Conservation (phyloP, 2,113 vertebrate genomes). For the Pseudopipra pipra region DNA sequence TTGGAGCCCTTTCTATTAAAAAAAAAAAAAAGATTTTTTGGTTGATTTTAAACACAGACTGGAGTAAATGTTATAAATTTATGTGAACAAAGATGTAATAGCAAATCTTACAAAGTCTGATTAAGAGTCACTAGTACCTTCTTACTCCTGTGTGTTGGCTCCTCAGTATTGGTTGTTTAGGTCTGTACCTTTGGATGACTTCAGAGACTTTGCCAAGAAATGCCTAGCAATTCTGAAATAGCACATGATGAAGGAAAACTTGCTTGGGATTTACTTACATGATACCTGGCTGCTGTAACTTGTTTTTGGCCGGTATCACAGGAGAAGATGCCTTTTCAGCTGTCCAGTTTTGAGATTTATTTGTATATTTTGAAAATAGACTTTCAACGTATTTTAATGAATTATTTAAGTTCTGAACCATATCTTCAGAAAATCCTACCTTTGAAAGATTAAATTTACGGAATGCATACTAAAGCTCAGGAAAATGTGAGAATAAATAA, state of each 20-base stretch:
- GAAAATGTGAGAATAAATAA: neutral
- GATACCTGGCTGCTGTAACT: neutral
- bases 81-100: neutral
- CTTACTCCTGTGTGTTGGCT: neutral
- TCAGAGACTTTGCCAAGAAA: neutral
- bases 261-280: neutral
- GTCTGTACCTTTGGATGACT: neutral
- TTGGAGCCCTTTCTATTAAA: neutral
- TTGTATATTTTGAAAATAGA: neutral
- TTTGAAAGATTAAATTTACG: neutral
- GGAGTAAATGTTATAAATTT: neutral
- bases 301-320: neutral
- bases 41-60: neutral
- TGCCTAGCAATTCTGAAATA: neutral
- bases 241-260: neutral
- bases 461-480: neutral
- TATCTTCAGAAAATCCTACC: neutral
- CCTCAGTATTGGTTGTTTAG: neutral
- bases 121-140: neutral
- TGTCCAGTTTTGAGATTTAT: neutral
- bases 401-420: neutral
- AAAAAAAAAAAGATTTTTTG: neutral
- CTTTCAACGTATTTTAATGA: neutral
- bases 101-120: neutral
- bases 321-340: neutral